Conservation (phyloP, 2,888 invertebrate genomes). For the Tromatobia lineatoria region DNA sequence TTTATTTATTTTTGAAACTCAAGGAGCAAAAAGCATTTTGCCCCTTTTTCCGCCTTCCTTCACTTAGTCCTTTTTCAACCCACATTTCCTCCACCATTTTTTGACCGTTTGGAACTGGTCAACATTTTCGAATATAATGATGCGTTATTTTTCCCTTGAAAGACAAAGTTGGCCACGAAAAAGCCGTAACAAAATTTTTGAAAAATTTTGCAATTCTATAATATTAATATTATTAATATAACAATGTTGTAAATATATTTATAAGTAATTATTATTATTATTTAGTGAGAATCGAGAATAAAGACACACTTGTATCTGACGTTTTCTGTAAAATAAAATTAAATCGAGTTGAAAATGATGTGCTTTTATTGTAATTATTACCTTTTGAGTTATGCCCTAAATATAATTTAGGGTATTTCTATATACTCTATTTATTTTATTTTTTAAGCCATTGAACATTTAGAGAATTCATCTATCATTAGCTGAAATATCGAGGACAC, state of each 20-base stretch:
- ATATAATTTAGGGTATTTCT: background rate
- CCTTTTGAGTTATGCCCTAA: background rate
- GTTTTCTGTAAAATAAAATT: slow-evolving; percentile 51
- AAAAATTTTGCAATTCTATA: slow-evolving; percentile 70
- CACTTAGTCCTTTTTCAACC: background rate
- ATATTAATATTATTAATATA: slow-evolving; percentile 46
- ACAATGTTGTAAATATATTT: slow-evolving; percentile 70
- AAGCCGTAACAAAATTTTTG: slow-evolving; percentile 70
- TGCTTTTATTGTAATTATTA: slow-evolving; percentile 45
- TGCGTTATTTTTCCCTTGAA: slow-evolving; percentile 18
- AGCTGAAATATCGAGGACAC: background rate
- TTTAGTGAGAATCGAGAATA: slow-evolving; percentile 27
- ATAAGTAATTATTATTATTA: slow-evolving; percentile 62
- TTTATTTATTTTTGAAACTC: slow-evolving; percentile 61
- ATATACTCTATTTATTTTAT: background rate
- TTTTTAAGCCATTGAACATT: background rate
- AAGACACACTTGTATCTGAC: slow-evolving; percentile 24
- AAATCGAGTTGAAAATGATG: slow-evolving; percentile 40
- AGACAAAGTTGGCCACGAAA: slow-evolving; percentile 18
- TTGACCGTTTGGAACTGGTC: slow-evolving; percentile 72
- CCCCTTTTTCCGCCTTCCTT: background rate
- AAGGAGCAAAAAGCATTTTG: slow-evolving; percentile 16
- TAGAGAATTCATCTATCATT: background rate
- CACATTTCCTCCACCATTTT: background rate
- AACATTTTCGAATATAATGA: slow-evolving; percentile 31